Evolutionary conservation across 2,797 vertebrate species (phyloP).

Genomic region (Hyperoplus lanceolatus): DNA sequence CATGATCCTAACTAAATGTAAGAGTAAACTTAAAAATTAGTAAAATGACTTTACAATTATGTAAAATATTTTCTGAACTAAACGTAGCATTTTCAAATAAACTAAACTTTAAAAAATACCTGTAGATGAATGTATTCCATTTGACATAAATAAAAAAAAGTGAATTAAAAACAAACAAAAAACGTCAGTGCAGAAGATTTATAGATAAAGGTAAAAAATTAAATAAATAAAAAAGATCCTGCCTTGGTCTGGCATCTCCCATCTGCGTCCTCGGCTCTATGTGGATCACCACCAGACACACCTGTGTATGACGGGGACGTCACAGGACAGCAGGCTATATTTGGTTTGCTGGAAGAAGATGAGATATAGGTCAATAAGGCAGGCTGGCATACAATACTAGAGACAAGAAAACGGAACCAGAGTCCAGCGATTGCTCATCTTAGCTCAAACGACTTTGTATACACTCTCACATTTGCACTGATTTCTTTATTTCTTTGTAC

Average conservation of each 20-base stretch:
- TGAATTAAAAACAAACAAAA: no score
- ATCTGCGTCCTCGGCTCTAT: neutral
- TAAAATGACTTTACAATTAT: no score
- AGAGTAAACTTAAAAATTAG: no score
- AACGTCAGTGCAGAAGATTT: neutral
- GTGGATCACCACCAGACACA: slow-evolving; percentile 35
- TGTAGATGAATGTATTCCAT: no score
- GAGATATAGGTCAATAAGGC: slow-evolving; percentile 21
- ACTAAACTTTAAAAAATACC: no score
- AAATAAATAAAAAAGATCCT: neutral
- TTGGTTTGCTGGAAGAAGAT: slow-evolving; percentile 25
- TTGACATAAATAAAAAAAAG: no score
- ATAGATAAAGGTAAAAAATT: neutral
- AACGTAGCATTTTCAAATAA: no score
- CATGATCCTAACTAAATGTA: no score
- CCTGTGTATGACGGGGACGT: slow-evolving; percentile 12
- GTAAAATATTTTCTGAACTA: no score
- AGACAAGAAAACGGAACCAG: neutral
- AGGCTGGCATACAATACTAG: slow-evolving; percentile 4
- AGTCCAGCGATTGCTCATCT: neutral
- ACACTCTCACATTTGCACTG: neutral
- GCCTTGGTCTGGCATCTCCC: neutral
- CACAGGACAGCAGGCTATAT: slow-evolving; percentile 24
- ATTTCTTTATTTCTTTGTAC: neutral
- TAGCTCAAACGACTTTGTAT: neutral